Conservation (phyloP, 2,797 vertebrate genomes). For the Mus spretus region DNA sequence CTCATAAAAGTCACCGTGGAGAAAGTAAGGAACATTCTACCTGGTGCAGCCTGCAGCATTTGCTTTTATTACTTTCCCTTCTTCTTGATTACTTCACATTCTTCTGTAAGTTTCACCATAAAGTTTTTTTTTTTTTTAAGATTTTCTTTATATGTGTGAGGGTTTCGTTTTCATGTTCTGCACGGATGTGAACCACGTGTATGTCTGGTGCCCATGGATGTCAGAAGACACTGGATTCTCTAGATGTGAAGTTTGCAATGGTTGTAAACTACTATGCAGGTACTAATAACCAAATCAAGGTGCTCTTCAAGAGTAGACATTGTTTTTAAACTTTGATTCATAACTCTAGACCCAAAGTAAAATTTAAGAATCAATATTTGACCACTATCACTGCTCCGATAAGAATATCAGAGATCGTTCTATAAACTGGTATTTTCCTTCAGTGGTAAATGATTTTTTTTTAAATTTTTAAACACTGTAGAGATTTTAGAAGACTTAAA, state of each 20-base stretch:
- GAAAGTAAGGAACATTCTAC: neutral
- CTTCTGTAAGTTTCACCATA: neutral
- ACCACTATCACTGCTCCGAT: neutral
- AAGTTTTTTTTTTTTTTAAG: neutral
- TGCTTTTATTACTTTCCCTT: neutral
- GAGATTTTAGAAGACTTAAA: neutral
- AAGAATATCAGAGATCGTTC: neutral
- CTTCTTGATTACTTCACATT: neutral
- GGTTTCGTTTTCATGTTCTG: neutral
- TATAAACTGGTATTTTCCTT: neutral
- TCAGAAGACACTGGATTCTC: neutral
- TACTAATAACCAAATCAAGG: neutral
- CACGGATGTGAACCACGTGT: neutral
- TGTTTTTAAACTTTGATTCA: neutral
- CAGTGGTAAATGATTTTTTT: neutral
- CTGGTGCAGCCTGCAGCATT: neutral
- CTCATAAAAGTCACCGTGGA: neutral
- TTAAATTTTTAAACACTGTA: neutral
- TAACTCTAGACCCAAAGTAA: neutral
- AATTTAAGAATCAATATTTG: neutral
- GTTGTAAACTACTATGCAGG: neutral
- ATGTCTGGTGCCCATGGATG: neutral
- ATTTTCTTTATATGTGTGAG: neutral
- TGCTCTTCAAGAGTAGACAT: neutral
- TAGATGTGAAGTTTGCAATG: neutral